Evolutionary conservation across 2,113 vertebrate species (phyloP).

Genomic region (Hydropotes inermis): DNA sequence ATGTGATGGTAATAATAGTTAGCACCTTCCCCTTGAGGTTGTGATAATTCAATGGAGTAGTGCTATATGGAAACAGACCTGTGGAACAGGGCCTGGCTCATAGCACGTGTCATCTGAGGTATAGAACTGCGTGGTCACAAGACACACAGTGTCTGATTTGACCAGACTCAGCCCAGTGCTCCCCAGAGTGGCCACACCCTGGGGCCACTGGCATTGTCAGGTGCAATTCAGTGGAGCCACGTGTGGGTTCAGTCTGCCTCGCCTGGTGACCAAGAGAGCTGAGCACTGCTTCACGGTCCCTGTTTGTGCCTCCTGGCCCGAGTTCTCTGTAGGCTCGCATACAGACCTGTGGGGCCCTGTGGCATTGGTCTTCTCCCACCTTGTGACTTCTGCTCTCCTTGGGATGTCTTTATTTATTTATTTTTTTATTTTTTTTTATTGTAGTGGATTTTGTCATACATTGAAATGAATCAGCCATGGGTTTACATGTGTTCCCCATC

Average conservation of each 20-base stretch:
- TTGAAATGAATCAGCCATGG: too few species aligned
- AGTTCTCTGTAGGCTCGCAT: background rate
- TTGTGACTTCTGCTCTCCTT: background rate
- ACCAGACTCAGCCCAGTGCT: background rate
- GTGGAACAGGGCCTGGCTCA: background rate
- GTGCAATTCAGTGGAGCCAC: accelerated
- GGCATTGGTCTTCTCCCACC: background rate
- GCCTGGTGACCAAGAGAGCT: background rate
- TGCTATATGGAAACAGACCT: background rate
- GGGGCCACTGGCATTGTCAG: background rate
- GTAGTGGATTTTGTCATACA: too few species aligned
- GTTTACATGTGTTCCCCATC: too few species aligned
- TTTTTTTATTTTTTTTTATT: too few species aligned
- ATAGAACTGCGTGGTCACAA: background rate
- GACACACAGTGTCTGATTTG: background rate
- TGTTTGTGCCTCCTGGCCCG: background rate
- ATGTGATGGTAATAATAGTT: background rate
- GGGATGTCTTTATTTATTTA: background rate
- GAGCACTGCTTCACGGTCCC: background rate
- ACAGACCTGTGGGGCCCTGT: background rate
- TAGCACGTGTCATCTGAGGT: background rate
- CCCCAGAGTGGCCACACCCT: background rate
- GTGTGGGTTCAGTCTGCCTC: background rate
- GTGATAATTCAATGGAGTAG: background rate
- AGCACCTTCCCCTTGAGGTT: background rate